Evolutionary conservation across 2,888 invertebrate species (phyloP).

Genomic region (Dynastes maya): DNA sequence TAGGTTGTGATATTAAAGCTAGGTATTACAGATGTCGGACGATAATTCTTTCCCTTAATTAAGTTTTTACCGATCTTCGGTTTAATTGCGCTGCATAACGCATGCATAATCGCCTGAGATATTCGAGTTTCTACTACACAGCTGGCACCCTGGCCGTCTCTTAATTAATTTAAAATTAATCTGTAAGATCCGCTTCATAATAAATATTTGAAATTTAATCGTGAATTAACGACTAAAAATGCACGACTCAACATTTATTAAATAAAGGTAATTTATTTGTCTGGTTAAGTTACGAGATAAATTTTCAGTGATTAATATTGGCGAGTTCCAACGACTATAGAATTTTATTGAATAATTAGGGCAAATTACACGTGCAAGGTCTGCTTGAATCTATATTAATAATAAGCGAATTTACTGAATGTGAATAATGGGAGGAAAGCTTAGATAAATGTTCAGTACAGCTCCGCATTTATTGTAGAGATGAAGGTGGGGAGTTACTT

Average conservation of each 20-base stretch:
- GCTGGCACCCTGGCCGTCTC: background rate
- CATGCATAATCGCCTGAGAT: background rate
- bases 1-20: no score
- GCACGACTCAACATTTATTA: slow-evolving; percentile 31
- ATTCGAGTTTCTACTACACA: background rate
- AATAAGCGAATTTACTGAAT: background rate
- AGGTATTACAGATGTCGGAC: slow-evolving; percentile 1
- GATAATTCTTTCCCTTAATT: slow-evolving; percentile 29
- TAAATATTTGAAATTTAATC: slow-evolving; percentile 44
- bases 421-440: background rate
- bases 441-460: no score
- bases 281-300: slow-evolving; percentile 18
- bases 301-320: slow-evolving; percentile 37
- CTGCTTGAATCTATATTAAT: slow-evolving; percentile 4
- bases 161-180: slow-evolving; percentile 36
- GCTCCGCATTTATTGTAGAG: no score
- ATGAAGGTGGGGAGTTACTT: no score
- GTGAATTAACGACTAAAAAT: slow-evolving; percentile 26
- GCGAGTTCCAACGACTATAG: slow-evolving; percentile 1
- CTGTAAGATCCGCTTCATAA: slow-evolving; percentile 17
- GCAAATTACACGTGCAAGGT: background rate
- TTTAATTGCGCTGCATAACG: background rate
- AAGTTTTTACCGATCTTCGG: slow-evolving; percentile 27
- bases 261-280: slow-evolving; percentile 36
- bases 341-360: slow-evolving; percentile 4